phyloP scores from a whole-genome alignment of 2,797 vertebrate species.

The Acipenser transmontanus region DNA sequence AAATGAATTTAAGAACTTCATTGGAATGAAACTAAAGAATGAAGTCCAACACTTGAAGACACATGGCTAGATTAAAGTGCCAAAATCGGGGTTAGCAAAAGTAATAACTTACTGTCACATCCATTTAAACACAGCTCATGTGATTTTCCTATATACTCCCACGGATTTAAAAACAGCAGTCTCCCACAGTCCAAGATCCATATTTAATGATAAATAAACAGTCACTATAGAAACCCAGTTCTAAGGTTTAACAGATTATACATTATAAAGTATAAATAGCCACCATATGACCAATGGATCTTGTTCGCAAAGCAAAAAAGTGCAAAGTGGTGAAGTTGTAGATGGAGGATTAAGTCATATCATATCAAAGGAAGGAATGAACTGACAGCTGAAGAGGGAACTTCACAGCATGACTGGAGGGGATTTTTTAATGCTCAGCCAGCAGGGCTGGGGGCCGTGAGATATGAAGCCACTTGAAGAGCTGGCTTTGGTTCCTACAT shows the following conservation, averaged over 20 bases:
- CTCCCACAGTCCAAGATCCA: constrained; percentile 12
- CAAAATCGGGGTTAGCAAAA: neutral
- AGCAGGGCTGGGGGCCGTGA: constrained; percentile 9
- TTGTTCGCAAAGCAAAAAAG: constrained; percentile 17
- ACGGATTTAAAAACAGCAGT: constrained; percentile 1
- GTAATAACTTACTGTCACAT: neutral
- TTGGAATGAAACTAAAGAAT: no score
- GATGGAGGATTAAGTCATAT: constrained; percentile 10
- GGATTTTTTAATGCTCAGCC: constrained; percentile 18
- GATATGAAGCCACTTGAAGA: constrained; percentile 6
- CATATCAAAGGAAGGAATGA: constrained; percentile 19
- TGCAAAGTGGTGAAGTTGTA: constrained; percentile 14
- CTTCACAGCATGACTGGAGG: constrained; percentile 11
- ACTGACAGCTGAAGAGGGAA: constrained; percentile 8
- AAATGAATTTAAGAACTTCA: no score
- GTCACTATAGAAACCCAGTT: constrained; percentile 12
- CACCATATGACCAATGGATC: constrained; percentile 16
- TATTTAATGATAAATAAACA: constrained; percentile 11
- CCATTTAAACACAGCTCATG: neutral
- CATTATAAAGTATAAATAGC: constrained; percentile 18
- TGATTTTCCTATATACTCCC: neutral
- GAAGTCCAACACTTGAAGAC: neutral
- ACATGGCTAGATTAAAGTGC: constrained; percentile 6
- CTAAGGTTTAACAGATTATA: constrained; percentile 12
- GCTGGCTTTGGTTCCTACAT: neutral